Conservation (phyloP, 2,888 invertebrate genomes). For the Tenthredo scrophulariae region DNA sequence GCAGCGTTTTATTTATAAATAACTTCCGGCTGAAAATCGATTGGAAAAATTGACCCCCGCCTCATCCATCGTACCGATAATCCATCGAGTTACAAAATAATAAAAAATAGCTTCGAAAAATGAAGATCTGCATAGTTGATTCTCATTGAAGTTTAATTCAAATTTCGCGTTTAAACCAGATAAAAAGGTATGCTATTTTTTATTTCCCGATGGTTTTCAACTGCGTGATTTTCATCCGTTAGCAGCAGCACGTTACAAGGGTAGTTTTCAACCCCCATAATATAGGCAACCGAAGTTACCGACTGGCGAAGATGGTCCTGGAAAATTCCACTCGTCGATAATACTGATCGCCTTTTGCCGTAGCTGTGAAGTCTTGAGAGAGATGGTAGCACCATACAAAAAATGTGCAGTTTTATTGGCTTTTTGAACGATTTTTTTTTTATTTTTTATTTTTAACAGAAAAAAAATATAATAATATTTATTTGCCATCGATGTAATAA, state of each 20-base stretch:
- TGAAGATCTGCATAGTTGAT: neutral
- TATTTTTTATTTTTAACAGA: neutral
- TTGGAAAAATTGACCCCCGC: neutral
- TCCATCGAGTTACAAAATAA: neutral
- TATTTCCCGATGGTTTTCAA: neutral
- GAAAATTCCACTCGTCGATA: neutral
- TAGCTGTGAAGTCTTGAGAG: neutral
- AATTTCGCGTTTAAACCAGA: neutral
- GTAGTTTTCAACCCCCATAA: neutral
- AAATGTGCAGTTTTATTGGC: neutral
- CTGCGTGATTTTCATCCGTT: neutral
- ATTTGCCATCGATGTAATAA: too few relatives aligned
- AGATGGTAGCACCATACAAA: conserved; percentile 23
- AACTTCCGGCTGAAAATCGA: neutral
- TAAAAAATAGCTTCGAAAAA: neutral
- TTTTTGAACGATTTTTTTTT: neutral
- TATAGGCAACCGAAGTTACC: conserved; percentile 31
- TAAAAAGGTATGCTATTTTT: neutral
- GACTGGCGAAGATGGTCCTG: neutral
- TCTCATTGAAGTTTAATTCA: neutral
- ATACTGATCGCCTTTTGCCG: neutral
- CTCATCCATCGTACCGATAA: neutral
- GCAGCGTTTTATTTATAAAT: neutral
- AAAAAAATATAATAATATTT: neutral
- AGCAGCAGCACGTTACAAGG: conserved; percentile 19